Evolutionary conservation across 2,797 vertebrate species (phyloP).

Genomic region (Tarsius wallacei): DNA sequence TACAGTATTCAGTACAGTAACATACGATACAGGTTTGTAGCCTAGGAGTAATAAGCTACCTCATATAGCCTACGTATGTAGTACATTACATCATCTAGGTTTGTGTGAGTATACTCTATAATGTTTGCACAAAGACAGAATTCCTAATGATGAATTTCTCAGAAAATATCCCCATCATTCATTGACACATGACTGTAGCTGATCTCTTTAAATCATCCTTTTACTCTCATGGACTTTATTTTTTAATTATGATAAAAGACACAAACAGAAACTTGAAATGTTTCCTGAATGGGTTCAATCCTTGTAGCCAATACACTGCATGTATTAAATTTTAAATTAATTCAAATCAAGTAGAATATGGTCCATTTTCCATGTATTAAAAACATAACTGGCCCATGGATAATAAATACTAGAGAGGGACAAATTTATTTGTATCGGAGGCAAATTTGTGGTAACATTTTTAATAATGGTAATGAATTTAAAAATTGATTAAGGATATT

Average conservation of each 20-base stretch:
- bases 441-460: not conserved
- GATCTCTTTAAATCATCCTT: not conserved
- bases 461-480: not conserved
- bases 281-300: not conserved
- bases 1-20: not conserved
- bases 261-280: not conserved
- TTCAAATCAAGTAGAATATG: not conserved
- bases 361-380: not conserved
- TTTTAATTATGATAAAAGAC: not conserved
- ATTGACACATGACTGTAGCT: not conserved
- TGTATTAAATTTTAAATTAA: conserved; percentile 42
- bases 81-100: not conserved
- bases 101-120: not conserved
- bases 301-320: not conserved
- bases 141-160: not conserved
- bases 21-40: too few species aligned
- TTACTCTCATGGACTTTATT: not conserved
- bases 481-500: not conserved
- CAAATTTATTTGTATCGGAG: not conserved
- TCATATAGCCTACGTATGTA: not conserved
- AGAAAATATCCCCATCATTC: not conserved
- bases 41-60: not conserved
- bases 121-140: not conserved
- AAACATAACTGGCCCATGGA: not conserved
- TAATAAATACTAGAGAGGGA: not conserved